Conservation (phyloP, 2,113 vertebrate genomes). For the Psilopsiagon aymara region DNA sequence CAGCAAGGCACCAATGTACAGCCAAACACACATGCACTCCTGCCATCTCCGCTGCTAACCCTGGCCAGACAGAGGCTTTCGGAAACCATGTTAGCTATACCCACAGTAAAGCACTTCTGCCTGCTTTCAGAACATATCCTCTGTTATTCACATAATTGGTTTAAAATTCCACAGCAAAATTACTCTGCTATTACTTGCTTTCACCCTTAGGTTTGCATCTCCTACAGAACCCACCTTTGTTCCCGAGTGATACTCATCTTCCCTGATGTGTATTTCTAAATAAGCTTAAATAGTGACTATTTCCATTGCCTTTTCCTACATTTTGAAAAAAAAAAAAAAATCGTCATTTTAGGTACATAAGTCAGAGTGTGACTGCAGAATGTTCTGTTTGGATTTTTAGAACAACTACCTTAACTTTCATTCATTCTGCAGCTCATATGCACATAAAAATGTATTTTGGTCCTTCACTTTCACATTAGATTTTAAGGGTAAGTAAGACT, state of each 20-base stretch:
- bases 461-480: neutral
- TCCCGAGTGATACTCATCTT: neutral
- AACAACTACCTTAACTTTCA: neutral
- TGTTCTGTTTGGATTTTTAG: neutral
- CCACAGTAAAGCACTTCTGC: neutral
- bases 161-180: constrained; percentile 55
- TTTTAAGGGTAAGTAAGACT: constrained; percentile 30
- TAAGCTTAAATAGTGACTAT: constrained; percentile 1
- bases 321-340: neutral
- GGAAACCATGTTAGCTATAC: neutral
- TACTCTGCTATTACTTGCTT: constrained; percentile 50
- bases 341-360: neutral
- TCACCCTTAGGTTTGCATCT: neutral
- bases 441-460: neutral
- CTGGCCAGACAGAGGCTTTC: neutral
- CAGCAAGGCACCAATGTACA: neutral
- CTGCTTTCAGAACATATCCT: constrained; percentile 25
- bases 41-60: neutral
- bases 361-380: neutral
- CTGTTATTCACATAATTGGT: constrained; percentile 44
- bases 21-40: neutral
- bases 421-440: neutral
- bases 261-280: neutral
- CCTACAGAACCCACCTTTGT: neutral
- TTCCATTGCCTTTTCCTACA: neutral